These are phyloP conservation scores for Blera fallax DNA, from an alignment of 2,888 invertebrate species.

Conservation along the genomic window DNA sequence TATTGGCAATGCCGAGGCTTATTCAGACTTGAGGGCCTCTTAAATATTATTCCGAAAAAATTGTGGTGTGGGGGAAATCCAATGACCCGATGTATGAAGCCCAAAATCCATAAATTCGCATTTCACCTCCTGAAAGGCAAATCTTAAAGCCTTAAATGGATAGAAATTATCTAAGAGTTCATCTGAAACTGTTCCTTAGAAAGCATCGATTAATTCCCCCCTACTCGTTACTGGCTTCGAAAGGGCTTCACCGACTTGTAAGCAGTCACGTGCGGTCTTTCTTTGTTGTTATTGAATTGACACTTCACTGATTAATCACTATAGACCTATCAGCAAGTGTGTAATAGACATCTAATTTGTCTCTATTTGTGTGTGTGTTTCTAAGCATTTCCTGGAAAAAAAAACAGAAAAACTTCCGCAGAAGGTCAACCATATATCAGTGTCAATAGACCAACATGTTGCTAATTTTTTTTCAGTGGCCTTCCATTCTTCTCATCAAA, in stretches of 20 bases:
- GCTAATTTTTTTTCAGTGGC: background rate
- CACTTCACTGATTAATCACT: background rate
- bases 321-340: background rate
- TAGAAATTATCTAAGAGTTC: too few species aligned
- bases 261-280: background rate
- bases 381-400: background rate
- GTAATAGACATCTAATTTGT: slow-evolving; percentile 12
- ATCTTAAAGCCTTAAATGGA: too few species aligned
- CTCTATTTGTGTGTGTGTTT: background rate
- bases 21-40: too few species aligned
- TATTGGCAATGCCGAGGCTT: too few species aligned
- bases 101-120: too few species aligned
- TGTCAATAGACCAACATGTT: slow-evolving; percentile 13
- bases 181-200: too few species aligned
- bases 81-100: too few species aligned
- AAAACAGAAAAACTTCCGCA: background rate
- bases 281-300: background rate
- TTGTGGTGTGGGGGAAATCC: too few species aligned
- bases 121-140: too few species aligned
- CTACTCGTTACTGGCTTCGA: too few species aligned
- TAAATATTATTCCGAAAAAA: too few species aligned
- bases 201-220: too few species aligned
- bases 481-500: background rate
- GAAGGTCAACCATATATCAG: slow-evolving; percentile 8
- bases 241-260: background rate